These are phyloP conservation scores for Clarias batrachus DNA, from an alignment of 2,113 vertebrate species.

Conservation along the genomic window DNA sequence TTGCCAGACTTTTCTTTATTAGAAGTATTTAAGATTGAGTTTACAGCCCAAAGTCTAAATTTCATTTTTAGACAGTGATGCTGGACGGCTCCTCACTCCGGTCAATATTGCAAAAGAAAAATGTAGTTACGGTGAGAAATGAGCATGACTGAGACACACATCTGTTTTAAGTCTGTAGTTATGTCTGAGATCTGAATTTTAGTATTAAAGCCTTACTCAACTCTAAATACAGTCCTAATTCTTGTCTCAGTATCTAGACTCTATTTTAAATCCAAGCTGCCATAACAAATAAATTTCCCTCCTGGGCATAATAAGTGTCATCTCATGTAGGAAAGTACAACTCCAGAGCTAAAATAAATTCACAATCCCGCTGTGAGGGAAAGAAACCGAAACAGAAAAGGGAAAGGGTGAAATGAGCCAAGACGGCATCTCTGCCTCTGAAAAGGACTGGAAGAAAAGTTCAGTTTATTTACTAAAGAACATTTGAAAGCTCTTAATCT, in stretches of 20 bases:
- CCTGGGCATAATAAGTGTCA: conserved; percentile 2
- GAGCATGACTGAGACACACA: not conserved
- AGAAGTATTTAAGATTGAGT: not conserved
- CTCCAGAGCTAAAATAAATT: conserved; percentile 3
- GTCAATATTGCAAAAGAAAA: not conserved
- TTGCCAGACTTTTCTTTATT: not conserved
- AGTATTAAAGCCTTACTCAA: not conserved
- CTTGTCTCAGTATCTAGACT: not conserved
- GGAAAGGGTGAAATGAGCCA: conserved; percentile 9
- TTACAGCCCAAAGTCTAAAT: not conserved
- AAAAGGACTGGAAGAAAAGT: conserved; percentile 21
- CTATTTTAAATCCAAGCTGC: conserved; percentile 1
- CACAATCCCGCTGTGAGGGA: conserved; percentile 14
- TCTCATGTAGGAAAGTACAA: conserved; percentile 19
- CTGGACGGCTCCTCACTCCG: not conserved
- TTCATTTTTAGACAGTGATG: not conserved
- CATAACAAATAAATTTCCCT: conserved; percentile 11
- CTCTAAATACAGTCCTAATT: not conserved
- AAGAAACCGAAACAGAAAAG: conserved; percentile 23
- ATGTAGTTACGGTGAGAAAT: not conserved
- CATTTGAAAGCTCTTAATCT: conserved; percentile 32
- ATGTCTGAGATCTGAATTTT: not conserved
- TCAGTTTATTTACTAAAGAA: conserved; percentile 12
- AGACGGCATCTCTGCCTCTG: conserved; percentile 13
- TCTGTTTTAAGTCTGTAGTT: not conserved